A percentile compares a stretch with the other conserved stretches of the same genome.
These are phyloP conservation scores for Synodontis membranacea DNA, from an alignment of 2,113 vertebrate species.

Conservation along the genomic window DNA sequence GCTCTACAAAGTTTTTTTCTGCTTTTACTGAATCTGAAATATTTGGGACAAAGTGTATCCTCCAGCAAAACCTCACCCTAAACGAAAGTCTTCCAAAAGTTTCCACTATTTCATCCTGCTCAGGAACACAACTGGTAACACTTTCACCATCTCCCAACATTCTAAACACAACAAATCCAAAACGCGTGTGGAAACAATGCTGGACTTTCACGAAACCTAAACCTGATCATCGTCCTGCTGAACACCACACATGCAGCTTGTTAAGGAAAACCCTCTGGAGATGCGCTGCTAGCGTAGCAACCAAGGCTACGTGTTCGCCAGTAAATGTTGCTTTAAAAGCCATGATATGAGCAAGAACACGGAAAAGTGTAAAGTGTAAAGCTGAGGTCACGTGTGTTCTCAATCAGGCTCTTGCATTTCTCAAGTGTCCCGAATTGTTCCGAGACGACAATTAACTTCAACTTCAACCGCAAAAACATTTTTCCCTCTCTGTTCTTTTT, in stretches of 20 bases:
- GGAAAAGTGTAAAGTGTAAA: neutral
- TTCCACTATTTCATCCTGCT: conserved; percentile 15
- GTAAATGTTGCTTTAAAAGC: neutral
- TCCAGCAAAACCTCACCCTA: neutral
- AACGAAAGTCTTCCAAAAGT: neutral
- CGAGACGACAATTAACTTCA: neutral
- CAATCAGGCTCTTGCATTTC: neutral
- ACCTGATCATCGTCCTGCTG: neutral
- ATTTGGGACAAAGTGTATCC: neutral
- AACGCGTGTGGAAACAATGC: conserved; percentile 21
- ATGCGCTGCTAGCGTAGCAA: neutral
- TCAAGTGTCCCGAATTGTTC: too few species aligned
- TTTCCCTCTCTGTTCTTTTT: neutral
- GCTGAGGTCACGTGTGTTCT: neutral
- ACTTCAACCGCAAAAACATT: neutral
- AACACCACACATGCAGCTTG: neutral
- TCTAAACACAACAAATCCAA: conserved; percentile 29
- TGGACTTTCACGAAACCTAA: conserved; percentile 5
- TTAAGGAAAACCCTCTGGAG: neutral
- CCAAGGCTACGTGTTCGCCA: neutral
- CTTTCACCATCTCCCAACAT: conserved; percentile 17
- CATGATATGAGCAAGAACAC: neutral
- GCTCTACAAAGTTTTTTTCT: neutral
- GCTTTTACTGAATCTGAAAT: neutral
- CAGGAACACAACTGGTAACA: conserved; percentile 29